A percentile compares a stretch with the other conserved stretches of the same genome.
phyloP scores from a whole-genome alignment of 1,140 invertebrate genomes.

The Drosophila setifemur region DNA sequence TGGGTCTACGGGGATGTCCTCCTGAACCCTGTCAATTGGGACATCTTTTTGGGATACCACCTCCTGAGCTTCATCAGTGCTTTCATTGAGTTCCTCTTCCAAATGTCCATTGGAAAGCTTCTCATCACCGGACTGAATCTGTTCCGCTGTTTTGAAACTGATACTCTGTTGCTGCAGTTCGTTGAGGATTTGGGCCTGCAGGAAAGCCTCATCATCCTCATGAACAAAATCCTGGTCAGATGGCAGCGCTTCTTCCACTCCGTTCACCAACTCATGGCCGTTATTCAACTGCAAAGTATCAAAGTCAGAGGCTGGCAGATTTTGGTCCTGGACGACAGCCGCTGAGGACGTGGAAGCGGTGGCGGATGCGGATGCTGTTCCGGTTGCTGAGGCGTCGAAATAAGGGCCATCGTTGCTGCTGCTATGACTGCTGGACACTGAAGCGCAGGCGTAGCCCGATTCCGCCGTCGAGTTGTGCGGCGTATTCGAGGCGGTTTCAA shows the following conservation, averaged over 20 bases:
- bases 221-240: background rate
- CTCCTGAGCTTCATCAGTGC: background rate
- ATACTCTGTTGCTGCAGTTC: slow-evolving; percentile 66
- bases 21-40: background rate
- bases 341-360: slow-evolving; percentile 38
- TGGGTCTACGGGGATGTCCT: too few species aligned
- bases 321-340: slow-evolving; percentile 10
- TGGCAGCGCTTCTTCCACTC: slow-evolving; percentile 17
- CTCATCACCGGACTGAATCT: slow-evolving; percentile 9
- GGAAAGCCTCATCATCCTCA: slow-evolving; percentile 46
- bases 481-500: slow-evolving; percentile 83
- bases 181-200: slow-evolving; percentile 70
- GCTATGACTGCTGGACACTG: slow-evolving; percentile 76
- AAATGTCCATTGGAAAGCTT: slow-evolving; percentile 41
- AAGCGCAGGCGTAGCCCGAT: slow-evolving; percentile 83
- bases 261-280: slow-evolving; percentile 38
- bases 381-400: slow-evolving; percentile 82
- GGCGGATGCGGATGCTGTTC: slow-evolving; percentile 27
- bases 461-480: slow-evolving; percentile 83
- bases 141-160: slow-evolving; percentile 10
- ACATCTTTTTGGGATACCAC: background rate
- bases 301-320: slow-evolving; percentile 21
- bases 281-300: slow-evolving; percentile 46
- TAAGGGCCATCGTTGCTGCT: slow-evolving; percentile 83
- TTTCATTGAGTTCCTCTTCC: slow-evolving; percentile 1